A percentile compares a stretch with the other conserved stretches of the same genome.
phyloP scores from a whole-genome alignment of 2,113 vertebrate genomes.

The Irena cyanogastra region DNA sequence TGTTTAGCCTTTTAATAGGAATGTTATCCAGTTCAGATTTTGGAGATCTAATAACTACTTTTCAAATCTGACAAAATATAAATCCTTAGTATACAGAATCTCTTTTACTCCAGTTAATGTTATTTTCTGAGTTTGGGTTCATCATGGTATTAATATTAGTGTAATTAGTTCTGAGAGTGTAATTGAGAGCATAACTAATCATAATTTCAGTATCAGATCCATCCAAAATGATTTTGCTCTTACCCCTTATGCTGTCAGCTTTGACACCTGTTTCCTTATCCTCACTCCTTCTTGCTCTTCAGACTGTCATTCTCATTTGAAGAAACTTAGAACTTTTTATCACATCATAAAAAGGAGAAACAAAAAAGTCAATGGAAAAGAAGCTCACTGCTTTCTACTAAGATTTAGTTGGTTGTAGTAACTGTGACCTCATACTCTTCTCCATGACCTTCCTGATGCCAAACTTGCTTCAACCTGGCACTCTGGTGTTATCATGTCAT shows the following conservation, averaged over 20 bases:
- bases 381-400: not conserved
- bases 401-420: not conserved
- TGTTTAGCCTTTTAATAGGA: not conserved
- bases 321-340: not conserved
- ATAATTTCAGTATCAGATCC: not conserved
- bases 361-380: not conserved
- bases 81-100: not conserved
- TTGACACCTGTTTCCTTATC: not conserved
- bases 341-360: not conserved
- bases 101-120: not conserved
- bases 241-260: not conserved
- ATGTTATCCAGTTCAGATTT: not conserved
- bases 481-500: not conserved
- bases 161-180: not conserved
- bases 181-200: not conserved
- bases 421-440: not conserved
- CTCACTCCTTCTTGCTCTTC: rapidly evolving
- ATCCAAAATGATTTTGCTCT: not conserved
- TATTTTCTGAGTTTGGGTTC: not conserved
- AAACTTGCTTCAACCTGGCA: not conserved
- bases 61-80: not conserved
- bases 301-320: not conserved
- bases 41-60: not conserved
- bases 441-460: not conserved
- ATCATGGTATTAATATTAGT: not conserved